Evolutionary conservation across 2,888 invertebrate species (phyloP).

Genomic region (Idaea biselata): DNA sequence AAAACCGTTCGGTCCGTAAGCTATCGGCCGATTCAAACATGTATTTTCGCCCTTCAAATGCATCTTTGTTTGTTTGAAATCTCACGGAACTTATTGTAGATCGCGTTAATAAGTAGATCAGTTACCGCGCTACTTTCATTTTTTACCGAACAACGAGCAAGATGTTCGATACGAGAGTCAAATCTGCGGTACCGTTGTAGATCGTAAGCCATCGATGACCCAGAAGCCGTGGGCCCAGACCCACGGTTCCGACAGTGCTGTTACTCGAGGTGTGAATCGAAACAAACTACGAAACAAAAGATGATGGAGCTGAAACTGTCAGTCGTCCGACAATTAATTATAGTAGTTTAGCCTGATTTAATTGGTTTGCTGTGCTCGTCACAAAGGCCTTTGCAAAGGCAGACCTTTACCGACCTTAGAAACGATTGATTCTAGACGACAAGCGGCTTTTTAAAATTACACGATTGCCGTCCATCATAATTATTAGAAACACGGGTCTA

Average conservation of each 20-base stretch:
- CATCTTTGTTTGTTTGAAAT: neutral
- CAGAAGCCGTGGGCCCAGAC: neutral
- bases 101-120: no score
- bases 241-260: neutral
- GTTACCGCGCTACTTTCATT: neutral
- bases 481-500: no score
- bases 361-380: no score
- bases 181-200: slow-evolving; percentile 3
- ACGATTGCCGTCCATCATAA: no score
- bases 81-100: no score
- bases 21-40: no score
- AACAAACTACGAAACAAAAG: neutral
- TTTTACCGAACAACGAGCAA: neutral
- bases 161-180: neutral
- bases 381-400: no score
- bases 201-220: neutral
- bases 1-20: no score
- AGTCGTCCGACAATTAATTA: neutral
- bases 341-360: neutral
- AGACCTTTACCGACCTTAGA: no score
- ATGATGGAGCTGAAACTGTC: neutral
- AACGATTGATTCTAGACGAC: no score
- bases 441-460: no score
- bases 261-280: neutral
- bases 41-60: neutral